Evolutionary conservation across 37 sponge, comb jelly and placozoan genomes (phyloP).

Genomic region (Halichondria panicea): DNA sequence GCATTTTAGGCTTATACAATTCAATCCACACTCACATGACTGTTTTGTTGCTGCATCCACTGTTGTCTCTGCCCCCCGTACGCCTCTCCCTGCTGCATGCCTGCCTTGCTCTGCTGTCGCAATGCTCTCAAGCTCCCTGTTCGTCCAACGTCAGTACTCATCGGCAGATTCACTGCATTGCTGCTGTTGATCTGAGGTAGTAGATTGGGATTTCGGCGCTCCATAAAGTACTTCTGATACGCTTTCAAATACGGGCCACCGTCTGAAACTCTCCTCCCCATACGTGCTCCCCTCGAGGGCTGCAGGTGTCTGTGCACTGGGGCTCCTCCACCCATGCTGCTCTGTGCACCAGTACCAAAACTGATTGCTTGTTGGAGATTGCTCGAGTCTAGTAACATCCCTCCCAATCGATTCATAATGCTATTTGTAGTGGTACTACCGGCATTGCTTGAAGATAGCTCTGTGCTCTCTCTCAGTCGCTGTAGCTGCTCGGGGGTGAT

Average conservation of each 20-base stretch:
- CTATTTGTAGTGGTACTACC: neutral
- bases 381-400: too few species aligned
- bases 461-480: conserved; percentile 32
- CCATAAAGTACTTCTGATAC: conserved; percentile 24
- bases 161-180: neutral
- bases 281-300: neutral
- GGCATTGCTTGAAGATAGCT: conserved; percentile 33
- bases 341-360: conserved; percentile 9
- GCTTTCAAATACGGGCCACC: conserved; percentile 52
- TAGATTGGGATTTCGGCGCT: conserved; percentile 26
- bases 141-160: neutral
- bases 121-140: conserved; percentile 30
- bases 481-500: conserved; percentile 18
- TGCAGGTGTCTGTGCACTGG: conserved; percentile 19
- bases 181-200: conserved; percentile 18
- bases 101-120: conserved; percentile 40
- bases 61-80: conserved; percentile 13
- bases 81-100: conserved; percentile 4
- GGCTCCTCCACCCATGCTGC: conserved; percentile 9
- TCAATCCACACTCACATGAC: too few species aligned
- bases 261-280: conserved; percentile 52
- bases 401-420: too few species aligned
- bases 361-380: neutral
- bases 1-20: too few species aligned
- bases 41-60: conserved; percentile 51